These are phyloP conservation scores for Sipha maydis DNA, from an alignment of 2,888 invertebrate genomes.

Conservation along the genomic window DNA sequence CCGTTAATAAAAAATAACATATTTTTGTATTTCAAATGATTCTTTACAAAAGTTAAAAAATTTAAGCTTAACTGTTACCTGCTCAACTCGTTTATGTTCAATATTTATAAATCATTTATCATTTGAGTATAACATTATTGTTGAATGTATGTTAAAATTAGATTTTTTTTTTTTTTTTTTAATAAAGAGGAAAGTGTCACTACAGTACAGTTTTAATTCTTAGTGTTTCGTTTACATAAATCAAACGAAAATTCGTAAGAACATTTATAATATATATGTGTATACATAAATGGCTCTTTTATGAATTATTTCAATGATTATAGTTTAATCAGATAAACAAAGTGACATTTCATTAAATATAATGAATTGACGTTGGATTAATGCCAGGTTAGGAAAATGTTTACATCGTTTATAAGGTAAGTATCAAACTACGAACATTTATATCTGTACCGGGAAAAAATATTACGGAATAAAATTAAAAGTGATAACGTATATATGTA, in stretches of 20 bases:
- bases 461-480: conserved; percentile 46
- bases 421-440: conserved; percentile 41
- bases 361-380: conserved; percentile 59
- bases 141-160: not conserved
- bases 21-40: too few relatives aligned
- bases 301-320: conserved; percentile 59
- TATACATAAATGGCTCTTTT: not conserved
- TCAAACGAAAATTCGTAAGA: not conserved
- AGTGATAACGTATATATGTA: not conserved
- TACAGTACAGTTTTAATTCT: not conserved
- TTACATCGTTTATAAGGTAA: conserved; percentile 57
- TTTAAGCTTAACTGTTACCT: too few relatives aligned
- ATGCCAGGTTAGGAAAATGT: conserved; percentile 45
- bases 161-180: not conserved
- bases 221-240: not conserved
- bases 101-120: too few relatives aligned
- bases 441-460: conserved; percentile 30
- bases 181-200: not conserved
- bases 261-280: not conserved
- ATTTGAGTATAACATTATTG: not conserved
- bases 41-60: too few relatives aligned
- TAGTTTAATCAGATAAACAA: conserved; percentile 55
- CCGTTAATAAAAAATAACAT: too few relatives aligned
- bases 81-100: too few relatives aligned
- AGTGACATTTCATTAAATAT: conserved; percentile 57